Conservation (phyloP, 2,888 invertebrate genomes). For the Stenurella melanura region DNA sequence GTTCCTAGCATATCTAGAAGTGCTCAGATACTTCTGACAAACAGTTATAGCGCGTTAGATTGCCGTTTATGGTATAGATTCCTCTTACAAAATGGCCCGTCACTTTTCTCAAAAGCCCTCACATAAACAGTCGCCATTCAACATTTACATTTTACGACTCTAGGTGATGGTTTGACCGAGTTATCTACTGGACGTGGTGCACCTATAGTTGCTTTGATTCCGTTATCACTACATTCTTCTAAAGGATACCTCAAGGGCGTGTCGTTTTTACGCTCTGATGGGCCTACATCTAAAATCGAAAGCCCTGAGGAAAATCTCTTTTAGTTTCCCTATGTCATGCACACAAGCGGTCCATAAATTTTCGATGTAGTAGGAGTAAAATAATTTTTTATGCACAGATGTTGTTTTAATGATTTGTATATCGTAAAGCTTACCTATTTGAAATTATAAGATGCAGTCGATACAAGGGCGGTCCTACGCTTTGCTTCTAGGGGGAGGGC, state of each 20-base stretch:
- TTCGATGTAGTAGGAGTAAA: too few species aligned
- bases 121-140: slow-evolving; percentile 4
- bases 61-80: too few species aligned
- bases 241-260: slow-evolving; percentile 25
- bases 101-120: neutral
- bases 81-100: neutral
- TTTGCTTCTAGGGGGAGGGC: too few species aligned
- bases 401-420: too few species aligned
- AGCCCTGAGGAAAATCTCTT: neutral
- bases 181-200: slow-evolving; percentile 27
- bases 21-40: too few species aligned
- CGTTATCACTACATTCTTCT: slow-evolving; percentile 48
- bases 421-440: too few species aligned
- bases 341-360: too few species aligned
- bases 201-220: slow-evolving; percentile 38
- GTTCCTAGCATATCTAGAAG: too few species aligned
- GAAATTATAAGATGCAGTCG: too few species aligned
- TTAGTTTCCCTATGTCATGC: neutral
- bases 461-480: too few species aligned
- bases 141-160: slow-evolving; percentile 1
- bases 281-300: neutral
- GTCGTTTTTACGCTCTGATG: slow-evolving; percentile 12
- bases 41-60: too few species aligned
- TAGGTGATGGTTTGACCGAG: slow-evolving; percentile 29
- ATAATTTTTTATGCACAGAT: too few species aligned